Evolutionary conservation across 2,888 invertebrate genomes (phyloP).

Genomic region (Dromius quadrimaculatus): DNA sequence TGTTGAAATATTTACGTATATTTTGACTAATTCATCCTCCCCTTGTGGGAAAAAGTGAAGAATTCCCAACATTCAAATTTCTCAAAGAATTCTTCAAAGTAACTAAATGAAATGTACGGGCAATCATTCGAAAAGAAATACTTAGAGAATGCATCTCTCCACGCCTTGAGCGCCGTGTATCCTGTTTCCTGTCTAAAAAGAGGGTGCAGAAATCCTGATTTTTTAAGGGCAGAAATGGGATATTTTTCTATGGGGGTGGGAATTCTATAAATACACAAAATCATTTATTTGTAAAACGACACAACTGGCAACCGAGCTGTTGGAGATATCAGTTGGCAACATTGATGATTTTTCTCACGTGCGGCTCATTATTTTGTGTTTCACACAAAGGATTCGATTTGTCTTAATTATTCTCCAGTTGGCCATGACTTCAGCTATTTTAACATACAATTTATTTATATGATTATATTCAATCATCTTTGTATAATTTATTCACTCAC

Average conservation of each 20-base stretch:
- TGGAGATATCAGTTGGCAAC: background rate
- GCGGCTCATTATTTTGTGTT: constrained; percentile 3
- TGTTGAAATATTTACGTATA: constrained; percentile 13
- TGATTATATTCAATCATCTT: background rate
- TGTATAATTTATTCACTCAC: background rate
- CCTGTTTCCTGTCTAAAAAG: constrained; percentile 61
- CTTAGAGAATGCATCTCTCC: background rate
- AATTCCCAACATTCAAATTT: constrained; percentile 11
- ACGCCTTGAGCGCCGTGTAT: constrained; percentile 57
- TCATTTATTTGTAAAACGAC: constrained; percentile 40
- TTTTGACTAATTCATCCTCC: background rate
- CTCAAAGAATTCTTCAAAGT: constrained; percentile 6
- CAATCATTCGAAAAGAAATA: constrained; percentile 9
- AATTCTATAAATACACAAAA: constrained; percentile 51
- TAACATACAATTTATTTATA: constrained; percentile 1
- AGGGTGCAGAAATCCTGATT: constrained; percentile 62
- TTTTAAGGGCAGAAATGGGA: constrained; percentile 62
- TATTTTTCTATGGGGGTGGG: constrained; percentile 58
- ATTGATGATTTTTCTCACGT: constrained; percentile 15
- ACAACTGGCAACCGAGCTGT: constrained; percentile 12
- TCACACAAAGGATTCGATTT: background rate
- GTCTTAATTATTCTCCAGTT: constrained; percentile 21
- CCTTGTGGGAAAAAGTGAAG: constrained; percentile 3
- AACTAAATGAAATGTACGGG: background rate
- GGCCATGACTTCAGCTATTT: constrained; percentile 23